Percentiles rank a stretch among this genome's conserved stretches.
These are phyloP conservation scores for Acomys russatus DNA, from an alignment of 2,797 vertebrate species.

Conservation along the genomic window DNA sequence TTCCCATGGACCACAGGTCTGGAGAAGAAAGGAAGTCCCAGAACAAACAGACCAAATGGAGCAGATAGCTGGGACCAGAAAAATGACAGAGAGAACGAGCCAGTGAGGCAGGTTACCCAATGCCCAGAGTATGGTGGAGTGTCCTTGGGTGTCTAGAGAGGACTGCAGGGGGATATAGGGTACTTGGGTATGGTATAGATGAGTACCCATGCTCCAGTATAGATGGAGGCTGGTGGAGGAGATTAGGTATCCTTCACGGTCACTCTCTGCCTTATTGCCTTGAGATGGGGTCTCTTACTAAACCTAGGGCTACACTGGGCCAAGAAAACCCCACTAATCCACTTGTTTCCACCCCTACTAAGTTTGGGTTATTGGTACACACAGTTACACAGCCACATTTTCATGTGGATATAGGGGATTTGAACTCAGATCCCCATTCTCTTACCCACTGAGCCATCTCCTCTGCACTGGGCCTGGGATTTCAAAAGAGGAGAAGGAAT, in stretches of 20 bases:
- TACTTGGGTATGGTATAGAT: neutral
- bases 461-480: neutral
- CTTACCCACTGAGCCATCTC: neutral
- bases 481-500: conserved; percentile 7
- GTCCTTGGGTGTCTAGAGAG: neutral
- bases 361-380: neutral
- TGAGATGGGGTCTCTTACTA: neutral
- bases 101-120: neutral
- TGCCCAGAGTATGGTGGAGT: neutral
- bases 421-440: neutral
- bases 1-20: neutral
- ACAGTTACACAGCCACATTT: neutral
- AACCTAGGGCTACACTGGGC: too few relatives aligned
- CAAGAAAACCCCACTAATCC: neutral
- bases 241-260: rapidly evolving
- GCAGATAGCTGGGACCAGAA: neutral
- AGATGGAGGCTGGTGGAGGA: neutral
- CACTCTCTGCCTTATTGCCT: neutral
- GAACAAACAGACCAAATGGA: neutral
- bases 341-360: neutral
- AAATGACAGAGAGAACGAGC: neutral
- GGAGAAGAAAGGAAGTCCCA: neutral
- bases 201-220: neutral
- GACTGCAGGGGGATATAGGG: neutral
- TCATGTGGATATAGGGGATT: neutral